Evolutionary conservation across 1,140 invertebrate genomes (phyloP).

Genomic region (Polypedilum vanderplanki): DNA sequence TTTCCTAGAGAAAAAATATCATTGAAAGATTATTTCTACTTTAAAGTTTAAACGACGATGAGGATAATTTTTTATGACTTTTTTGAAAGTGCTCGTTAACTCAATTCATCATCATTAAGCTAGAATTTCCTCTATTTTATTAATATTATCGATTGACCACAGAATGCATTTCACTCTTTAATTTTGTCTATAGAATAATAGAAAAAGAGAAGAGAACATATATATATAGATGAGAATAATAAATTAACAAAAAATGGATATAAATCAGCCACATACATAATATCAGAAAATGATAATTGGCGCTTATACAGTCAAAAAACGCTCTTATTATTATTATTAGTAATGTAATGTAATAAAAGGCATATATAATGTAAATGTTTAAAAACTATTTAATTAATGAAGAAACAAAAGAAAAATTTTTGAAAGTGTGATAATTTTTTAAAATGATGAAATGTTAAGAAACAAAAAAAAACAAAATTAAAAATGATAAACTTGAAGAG

Average conservation of each 20-base stretch:
- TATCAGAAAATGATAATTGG: not conserved
- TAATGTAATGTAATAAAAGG: not conserved
- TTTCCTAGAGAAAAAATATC: no score
- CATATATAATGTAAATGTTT: conserved; percentile 8
- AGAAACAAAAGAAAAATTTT: conserved; percentile 7
- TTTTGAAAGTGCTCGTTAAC: no score
- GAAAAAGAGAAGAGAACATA: no score
- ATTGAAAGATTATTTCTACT: no score
- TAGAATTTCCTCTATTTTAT: no score
- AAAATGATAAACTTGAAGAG: conserved; percentile 2
- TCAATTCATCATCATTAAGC: no score
- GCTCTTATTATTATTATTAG: conserved; percentile 9
- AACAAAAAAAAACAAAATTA: not conserved
- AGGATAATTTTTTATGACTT: no score
- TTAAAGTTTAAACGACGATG: no score
- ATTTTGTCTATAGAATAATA: no score
- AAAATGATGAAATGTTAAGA: conserved; percentile 7
- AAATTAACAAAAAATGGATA: not conserved
- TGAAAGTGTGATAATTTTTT: conserved; percentile 19
- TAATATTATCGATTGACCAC: no score
- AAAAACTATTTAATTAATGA: conserved; percentile 5
- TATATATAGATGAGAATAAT: no score
- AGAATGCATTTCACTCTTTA: no score
- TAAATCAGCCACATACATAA: not conserved
- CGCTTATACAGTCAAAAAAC: conserved; percentile 17